Base-by-base conservation (phyloP, 2,888 invertebrate genomes). In the Caenorhabditis parvicauda region DNA sequence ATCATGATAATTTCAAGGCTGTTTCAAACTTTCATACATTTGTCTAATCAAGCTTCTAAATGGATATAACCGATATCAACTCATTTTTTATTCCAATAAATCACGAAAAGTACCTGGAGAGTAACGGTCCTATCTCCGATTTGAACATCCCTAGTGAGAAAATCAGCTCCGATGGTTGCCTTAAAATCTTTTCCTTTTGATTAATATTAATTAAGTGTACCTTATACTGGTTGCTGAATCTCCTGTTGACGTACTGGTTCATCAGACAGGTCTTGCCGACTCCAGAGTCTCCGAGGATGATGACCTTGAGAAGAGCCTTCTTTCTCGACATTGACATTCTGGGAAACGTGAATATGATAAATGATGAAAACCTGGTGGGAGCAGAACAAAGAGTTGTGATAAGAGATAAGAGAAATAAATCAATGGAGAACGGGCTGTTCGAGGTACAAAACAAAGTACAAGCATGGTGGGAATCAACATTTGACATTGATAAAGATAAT, bases 201-300 rank as follows among this genome's bases (percentile, higher is more conserved):
- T 14, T 46, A 32, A 53, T 35, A 25, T 22, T 41, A 14, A 17
- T n/a, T 17, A 12, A 7, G 41, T 43, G 1, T 22, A 68, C 72
- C 60, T 99, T 99, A 86, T 99, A 99, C 86, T 98, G 96, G 85
- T 95, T 98, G 81, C 93, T 93, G 86, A 99, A 99, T 84, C 96
- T 92, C 84, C 94, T 93, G 86, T 94, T 98, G 76, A 99, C 96
- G 87, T 96, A 99, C 85, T 96, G 96, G 86, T 99, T 99, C 98
- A 99, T 98, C 53, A 99, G 86, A 25, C 96, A 98, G 42, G 98
- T 99, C 84, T 99, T 99, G 39, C 98, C 98, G 64, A 99, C 98
- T 76, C 95, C 86, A 4, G 77, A 74, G 55, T 79, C 79, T n/a
- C 72, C 72, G 27, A 72, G 65, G 46, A 72, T 72, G 51, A 72